Base-by-base conservation (phyloP, 2,888 invertebrate genomes). In the Papilio elwesi region DNA sequence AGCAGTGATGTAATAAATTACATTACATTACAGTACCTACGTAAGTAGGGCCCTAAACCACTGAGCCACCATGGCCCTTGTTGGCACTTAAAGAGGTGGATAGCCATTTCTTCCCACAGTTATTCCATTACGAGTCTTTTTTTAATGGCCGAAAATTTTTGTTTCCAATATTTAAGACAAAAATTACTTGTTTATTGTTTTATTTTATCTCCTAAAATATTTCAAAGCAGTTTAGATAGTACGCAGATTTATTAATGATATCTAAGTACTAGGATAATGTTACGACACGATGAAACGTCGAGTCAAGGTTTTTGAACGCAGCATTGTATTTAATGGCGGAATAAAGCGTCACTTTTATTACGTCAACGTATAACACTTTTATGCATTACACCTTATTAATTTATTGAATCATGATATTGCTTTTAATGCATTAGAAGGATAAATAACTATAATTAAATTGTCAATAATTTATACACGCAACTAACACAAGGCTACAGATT, bases 301-400 rank as follows among this genome's bases (percentile, higher is more conserved):
- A 67, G 75, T 75, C 81, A 79, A 82, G 80, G 82, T 79, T 79
- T 67, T 16, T 65, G 70, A 52, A 70, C 48, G 74, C 70, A 67
- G 62, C 77, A 79, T 79, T 81, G 80, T 82, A 78, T 79, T 78
- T 79, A 79, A 81, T 80, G 74, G 77, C 76, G 66, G 72, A 78
- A 79, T 79, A 78, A 79, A 79, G 76, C 65, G 76, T 64, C 71
- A 76, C 66, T 74, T 78, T 78, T 79, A 82, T 76, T 77, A 75
- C 75, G 53, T 43, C 63, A 70, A 64, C 67, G 74, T 70, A 68
- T 72, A 64, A 62, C 67, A 69, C 59, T 13, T 49, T 62, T 57
- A 66, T 59, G 62, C 55, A 64, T 67, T n/a, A 68, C 52, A 70
- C 57, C 57, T 67, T 66, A 65, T 64, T 62, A 68, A 57, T 43